phyloP scores from a whole-genome alignment of 1,140 invertebrate genomes.

The Zaprionus vittiger region DNA sequence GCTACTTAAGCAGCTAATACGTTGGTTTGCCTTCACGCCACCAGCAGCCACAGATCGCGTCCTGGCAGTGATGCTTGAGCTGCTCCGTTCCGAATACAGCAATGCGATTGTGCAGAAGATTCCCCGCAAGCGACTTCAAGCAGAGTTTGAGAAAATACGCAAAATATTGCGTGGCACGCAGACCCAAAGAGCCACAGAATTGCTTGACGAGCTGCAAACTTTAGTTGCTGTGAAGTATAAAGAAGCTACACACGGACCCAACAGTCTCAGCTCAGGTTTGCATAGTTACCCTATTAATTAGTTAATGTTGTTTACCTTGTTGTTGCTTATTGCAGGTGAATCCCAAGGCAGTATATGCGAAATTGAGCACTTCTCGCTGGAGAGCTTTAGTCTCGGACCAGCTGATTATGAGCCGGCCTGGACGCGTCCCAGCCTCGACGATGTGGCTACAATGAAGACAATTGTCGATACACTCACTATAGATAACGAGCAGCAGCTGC shows the following conservation, averaged over 20 bases:
- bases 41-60: slow-evolving; percentile 52
- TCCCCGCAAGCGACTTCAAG: slow-evolving; percentile 40
- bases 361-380: slow-evolving; percentile 3
- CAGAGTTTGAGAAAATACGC: slow-evolving; percentile 64
- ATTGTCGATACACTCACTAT: slow-evolving; percentile 45
- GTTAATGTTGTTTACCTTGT: neutral
- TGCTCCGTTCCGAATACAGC: slow-evolving; percentile 61
- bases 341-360: neutral
- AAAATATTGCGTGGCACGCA: slow-evolving; percentile 28
- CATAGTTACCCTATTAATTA: neutral
- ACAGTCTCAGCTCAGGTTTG: slow-evolving; percentile 14
- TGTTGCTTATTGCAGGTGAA: neutral
- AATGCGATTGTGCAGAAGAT: slow-evolving; percentile 51
- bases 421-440: slow-evolving; percentile 48
- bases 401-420: slow-evolving; percentile 65
- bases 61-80: slow-evolving; percentile 59
- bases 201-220: slow-evolving; percentile 54
- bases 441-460: slow-evolving; percentile 55
- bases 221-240: slow-evolving; percentile 40
- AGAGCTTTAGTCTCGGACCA: slow-evolving; percentile 7
- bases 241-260: neutral
- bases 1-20: slow-evolving; percentile 76
- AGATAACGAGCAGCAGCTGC: slow-evolving; percentile 37
- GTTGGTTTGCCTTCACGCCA: slow-evolving; percentile 68
- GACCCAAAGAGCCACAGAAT: slow-evolving; percentile 21